phyloP scores from a whole-genome alignment of 2,888 invertebrate genomes.

The Microplitis manilae region DNA sequence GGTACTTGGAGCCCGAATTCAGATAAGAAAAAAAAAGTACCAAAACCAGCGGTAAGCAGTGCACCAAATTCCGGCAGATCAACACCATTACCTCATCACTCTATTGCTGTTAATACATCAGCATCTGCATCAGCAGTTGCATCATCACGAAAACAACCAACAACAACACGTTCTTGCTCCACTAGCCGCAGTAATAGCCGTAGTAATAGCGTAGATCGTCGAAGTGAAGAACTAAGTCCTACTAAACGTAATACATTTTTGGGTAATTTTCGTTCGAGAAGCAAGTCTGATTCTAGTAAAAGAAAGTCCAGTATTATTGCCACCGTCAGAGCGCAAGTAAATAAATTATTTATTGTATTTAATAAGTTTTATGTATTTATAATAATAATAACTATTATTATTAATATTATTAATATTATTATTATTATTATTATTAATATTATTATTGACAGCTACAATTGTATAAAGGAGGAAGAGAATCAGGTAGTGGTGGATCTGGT shows the following conservation, averaged over 20 bases:
- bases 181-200: slow-evolving; percentile 68
- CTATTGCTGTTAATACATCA: slow-evolving; percentile 47
- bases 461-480: neutral
- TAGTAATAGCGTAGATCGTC: slow-evolving; percentile 66
- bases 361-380: slow-evolving; percentile 13
- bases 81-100: slow-evolving; percentile 64
- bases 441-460: neutral
- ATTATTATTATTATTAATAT: too few species aligned
- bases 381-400: neutral
- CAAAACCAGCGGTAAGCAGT: slow-evolving; percentile 55
- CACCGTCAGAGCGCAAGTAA: slow-evolving; percentile 87
- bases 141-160: slow-evolving; percentile 52
- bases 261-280: slow-evolving; percentile 85
- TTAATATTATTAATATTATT: too few species aligned
- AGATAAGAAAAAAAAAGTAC: neutral
- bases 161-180: slow-evolving; percentile 71
- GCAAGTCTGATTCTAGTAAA: slow-evolving; percentile 82
- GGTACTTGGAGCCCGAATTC: slow-evolving; percentile 69
- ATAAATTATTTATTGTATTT: slow-evolving; percentile 13
- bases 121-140: slow-evolving; percentile 56
- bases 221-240: slow-evolving; percentile 76
- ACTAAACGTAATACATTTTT: slow-evolving; percentile 83
- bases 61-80: slow-evolving; percentile 67
- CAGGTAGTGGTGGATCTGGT: neutral
- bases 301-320: slow-evolving; percentile 83